Conservation (phyloP, 2,888 invertebrate species). For the Octodonta nipae region DNA sequence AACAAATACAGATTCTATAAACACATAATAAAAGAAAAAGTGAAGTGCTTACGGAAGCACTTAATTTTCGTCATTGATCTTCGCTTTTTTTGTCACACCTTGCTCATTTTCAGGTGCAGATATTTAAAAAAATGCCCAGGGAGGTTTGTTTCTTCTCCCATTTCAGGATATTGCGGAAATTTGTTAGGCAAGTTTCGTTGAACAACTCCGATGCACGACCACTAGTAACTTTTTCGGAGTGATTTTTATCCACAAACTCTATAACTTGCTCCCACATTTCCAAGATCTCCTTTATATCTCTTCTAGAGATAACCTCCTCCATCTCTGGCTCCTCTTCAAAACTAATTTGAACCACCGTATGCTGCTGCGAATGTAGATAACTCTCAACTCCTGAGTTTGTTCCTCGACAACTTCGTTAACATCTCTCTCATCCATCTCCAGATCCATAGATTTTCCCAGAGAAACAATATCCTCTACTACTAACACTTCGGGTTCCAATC, state of each 20-base stretch:
- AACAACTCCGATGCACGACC: constrained; percentile 10
- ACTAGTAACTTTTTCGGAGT: constrained; percentile 10
- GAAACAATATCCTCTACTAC: constrained; percentile 14
- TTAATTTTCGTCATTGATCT: constrained; percentile 1
- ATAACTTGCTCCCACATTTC: constrained; percentile 9
- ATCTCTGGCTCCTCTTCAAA: constrained; percentile 7
- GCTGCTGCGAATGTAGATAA: constrained; percentile 4
- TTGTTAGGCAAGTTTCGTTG: constrained; percentile 18
- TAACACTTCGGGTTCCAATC: constrained; percentile 18
- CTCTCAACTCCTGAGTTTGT: neutral
- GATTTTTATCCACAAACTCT: no score
- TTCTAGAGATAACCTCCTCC: constrained; percentile 1
- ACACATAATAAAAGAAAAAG: constrained; percentile 1
- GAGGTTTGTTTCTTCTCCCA: constrained; percentile 1
- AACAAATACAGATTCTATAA: constrained; percentile 4
- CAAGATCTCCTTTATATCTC: constrained; percentile 8
- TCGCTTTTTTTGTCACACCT: constrained; percentile 3
- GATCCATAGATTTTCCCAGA: constrained; percentile 1
- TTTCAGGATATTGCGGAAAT: constrained; percentile 8
- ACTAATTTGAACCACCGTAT: constrained; percentile 5
- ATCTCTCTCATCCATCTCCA: constrained; percentile 1
- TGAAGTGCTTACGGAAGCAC: constrained; percentile 1
- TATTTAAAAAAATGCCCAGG: constrained; percentile 2
- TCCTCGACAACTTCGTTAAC: neutral
- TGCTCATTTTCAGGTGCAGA: constrained; percentile 4